A percentile compares a stretch with the other conserved stretches of the same genome.
Conservation (phyloP, 2,797 vertebrate species). For the Clarias fuscus region DNA sequence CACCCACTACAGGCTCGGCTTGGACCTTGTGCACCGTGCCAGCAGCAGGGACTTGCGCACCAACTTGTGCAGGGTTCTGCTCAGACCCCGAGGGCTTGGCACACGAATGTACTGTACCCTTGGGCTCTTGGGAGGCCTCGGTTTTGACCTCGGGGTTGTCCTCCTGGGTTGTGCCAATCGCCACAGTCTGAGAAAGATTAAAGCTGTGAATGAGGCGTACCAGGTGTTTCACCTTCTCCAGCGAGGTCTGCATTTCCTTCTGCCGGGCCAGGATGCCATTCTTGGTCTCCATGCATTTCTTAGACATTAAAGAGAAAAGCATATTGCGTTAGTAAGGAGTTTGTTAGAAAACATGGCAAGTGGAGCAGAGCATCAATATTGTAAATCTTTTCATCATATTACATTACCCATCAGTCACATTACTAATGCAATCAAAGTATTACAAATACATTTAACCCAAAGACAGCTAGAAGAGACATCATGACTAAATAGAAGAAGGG, state of each 20-base stretch:
- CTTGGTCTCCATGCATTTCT: slow-evolving; percentile 99
- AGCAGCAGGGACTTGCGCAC: slow-evolving; percentile 47
- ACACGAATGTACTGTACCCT: slow-evolving; percentile 34
- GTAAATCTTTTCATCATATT: background rate
- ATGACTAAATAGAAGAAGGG: background rate
- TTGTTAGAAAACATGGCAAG: background rate
- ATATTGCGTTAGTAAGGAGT: background rate
- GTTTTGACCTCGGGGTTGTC: slow-evolving; percentile 43
- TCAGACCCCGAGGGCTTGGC: slow-evolving; percentile 37
- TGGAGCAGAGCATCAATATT: background rate
- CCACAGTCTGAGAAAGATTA: slow-evolving; percentile 87
- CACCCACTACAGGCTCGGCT: slow-evolving; percentile 41
- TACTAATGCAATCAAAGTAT: background rate
- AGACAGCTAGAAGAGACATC: background rate
- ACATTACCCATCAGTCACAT: background rate
- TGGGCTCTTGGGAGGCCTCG: slow-evolving; percentile 42
- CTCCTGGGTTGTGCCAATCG: slow-evolving; percentile 67
- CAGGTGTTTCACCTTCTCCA: slow-evolving; percentile 96
- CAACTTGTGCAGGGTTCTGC: slow-evolving; percentile 50
- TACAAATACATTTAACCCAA: background rate
- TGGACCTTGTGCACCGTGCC: slow-evolving; percentile 51
- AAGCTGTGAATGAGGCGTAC: slow-evolving; percentile 97
- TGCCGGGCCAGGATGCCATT: slow-evolving; percentile 93
- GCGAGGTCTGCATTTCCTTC: slow-evolving; percentile 96
- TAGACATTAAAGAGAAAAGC: slow-evolving; percentile 48